phyloP scores from a whole-genome alignment of 2,113 vertebrate genomes.

The Lepus europaeus region DNA sequence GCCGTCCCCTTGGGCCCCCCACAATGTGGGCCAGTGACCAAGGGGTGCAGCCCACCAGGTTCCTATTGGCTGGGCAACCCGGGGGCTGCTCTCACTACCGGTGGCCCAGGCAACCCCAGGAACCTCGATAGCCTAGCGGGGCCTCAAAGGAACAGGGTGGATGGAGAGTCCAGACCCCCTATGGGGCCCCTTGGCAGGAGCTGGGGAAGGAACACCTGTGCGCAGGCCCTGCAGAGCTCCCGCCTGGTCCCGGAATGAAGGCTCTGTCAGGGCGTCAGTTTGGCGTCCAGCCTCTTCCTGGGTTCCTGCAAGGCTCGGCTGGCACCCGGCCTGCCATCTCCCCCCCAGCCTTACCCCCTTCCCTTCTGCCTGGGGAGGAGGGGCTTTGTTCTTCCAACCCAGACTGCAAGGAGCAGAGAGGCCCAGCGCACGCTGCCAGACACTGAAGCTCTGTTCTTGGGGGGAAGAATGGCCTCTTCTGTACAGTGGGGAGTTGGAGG shows the following conservation, averaged over 20 bases:
- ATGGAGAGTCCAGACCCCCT: not conserved
- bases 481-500: conserved; percentile 72
- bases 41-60: not conserved
- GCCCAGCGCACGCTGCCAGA: conserved; percentile 46
- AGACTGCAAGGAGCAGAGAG: conserved; percentile 80
- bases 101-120: not conserved
- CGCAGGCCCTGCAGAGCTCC: not conserved
- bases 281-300: conserved; percentile 63
- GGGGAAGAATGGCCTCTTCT: conserved; percentile 84
- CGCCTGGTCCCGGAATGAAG: not conserved
- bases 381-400: conserved; percentile 82
- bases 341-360: conserved; percentile 68
- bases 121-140: not conserved
- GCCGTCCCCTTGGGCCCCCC: not conserved
- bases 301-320: conserved; percentile 65
- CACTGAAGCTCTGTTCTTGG: conserved; percentile 83
- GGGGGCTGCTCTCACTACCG: not conserved
- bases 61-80: not conserved
- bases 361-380: not conserved
- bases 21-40: not conserved
- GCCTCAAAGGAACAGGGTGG: not conserved
- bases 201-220: not conserved
- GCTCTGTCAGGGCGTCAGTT: conserved; percentile 7
- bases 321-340: conserved; percentile 63
- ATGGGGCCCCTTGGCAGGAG: not conserved